A percentile compares a stretch with the other conserved stretches of the same genome.
Conservation (phyloP, 2,888 invertebrate genomes). For the Iselma pallidipennis region DNA sequence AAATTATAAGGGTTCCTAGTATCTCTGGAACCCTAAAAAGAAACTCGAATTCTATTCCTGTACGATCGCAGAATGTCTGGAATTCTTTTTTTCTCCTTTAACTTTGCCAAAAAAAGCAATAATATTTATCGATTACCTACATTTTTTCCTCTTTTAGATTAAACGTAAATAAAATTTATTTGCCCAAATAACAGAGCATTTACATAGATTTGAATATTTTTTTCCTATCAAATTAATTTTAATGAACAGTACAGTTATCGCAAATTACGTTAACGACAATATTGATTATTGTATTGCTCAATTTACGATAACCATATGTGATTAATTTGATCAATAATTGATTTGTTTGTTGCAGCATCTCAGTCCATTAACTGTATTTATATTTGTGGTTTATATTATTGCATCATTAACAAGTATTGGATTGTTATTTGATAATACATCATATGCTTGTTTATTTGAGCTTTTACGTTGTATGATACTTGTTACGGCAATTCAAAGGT, state of each 20-base stretch:
- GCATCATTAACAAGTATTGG: slow-evolving; percentile 71
- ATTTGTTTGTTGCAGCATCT: slow-evolving; percentile 62
- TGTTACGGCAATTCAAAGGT: slow-evolving; percentile 57
- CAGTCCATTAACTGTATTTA: slow-evolving; percentile 62
- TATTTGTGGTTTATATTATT: slow-evolving; percentile 67
- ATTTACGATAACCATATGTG: background rate
- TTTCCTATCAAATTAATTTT: background rate
- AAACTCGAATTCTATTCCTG: too few relatives aligned
- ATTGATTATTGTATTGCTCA: background rate
- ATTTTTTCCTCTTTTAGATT: too few relatives aligned
- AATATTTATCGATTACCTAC: too few relatives aligned
- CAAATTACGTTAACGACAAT: too few relatives aligned
- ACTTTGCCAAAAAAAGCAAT: too few relatives aligned
- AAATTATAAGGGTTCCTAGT: too few relatives aligned
- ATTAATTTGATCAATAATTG: slow-evolving; percentile 1
- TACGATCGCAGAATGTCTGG: too few relatives aligned
- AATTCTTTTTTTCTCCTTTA: too few relatives aligned
- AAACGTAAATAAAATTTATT: background rate
- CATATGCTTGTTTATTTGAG: slow-evolving; percentile 66
- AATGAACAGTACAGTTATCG: background rate
- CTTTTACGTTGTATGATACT: slow-evolving; percentile 66
- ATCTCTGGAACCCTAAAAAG: too few relatives aligned
- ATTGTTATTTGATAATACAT: slow-evolving; percentile 70
- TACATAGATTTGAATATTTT: background rate
- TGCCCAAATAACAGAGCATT: background rate